phyloP scores from a whole-genome alignment of 2,888 invertebrate genomes.

The Melolontha melolontha region DNA sequence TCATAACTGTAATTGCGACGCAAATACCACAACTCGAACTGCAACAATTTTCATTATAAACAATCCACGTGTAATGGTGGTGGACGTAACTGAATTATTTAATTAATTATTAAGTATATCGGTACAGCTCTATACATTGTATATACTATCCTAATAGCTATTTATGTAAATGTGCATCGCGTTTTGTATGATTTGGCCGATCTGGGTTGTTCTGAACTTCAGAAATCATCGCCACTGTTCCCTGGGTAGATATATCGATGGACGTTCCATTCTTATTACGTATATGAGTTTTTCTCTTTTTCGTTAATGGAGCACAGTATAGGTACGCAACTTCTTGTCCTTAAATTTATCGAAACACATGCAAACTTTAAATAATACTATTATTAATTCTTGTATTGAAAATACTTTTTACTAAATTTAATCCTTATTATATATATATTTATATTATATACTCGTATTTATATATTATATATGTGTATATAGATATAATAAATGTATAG shows the following conservation, averaged over 20 bases:
- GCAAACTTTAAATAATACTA: constrained; percentile 55
- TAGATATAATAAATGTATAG: constrained; percentile 28
- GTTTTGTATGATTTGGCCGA: constrained; percentile 53
- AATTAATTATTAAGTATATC: constrained; percentile 37
- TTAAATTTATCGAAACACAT: constrained; percentile 58
- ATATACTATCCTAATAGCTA: constrained; percentile 41
- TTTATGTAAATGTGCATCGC: constrained; percentile 52
- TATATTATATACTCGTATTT: constrained; percentile 14
- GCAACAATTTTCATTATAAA: constrained; percentile 47
- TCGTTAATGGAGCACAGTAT: constrained; percentile 48
- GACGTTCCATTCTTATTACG: constrained; percentile 55
- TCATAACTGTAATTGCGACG: constrained; percentile 14
- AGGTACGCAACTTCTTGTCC: constrained; percentile 54
- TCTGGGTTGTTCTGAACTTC: constrained; percentile 55
- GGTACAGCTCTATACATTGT: constrained; percentile 43
- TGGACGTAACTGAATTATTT: constrained; percentile 50
- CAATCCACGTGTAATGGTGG: constrained; percentile 48
- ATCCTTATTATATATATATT: constrained; percentile 45
- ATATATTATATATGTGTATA: constrained; percentile 32
- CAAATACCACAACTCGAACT: constrained; percentile 25
- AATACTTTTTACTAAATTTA: constrained; percentile 59
- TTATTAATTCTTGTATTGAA: constrained; percentile 58
- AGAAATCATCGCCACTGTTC: constrained; percentile 54
- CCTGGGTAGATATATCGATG: constrained; percentile 55
- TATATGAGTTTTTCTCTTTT: constrained; percentile 50